Evolutionary conservation across 2,888 invertebrate species (phyloP).

Genomic region (Oligia latruncula): DNA sequence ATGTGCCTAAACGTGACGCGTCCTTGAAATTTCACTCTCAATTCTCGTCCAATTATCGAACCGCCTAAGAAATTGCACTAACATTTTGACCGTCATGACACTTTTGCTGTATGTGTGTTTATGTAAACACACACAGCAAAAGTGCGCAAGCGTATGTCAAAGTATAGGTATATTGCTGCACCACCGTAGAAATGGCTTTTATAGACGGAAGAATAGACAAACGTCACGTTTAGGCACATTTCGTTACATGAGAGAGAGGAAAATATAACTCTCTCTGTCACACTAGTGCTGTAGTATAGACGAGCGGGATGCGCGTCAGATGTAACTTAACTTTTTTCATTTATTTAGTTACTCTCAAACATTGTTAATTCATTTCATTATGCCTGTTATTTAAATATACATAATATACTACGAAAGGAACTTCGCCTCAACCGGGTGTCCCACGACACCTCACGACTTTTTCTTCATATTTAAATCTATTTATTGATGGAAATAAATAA

Average conservation of each 20-base stretch:
- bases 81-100: background rate
- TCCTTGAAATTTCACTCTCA: background rate
- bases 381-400: background rate
- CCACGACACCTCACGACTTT: background rate
- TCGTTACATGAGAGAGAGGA: too few relatives aligned
- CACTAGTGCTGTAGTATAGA: background rate
- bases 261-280: too few relatives aligned
- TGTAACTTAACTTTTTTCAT: background rate
- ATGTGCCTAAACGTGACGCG: background rate
- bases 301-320: background rate
- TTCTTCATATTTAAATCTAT: conserved; percentile 12
- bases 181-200: too few relatives aligned
- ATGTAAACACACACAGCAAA: too few relatives aligned
- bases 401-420: background rate
- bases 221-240: too few relatives aligned
- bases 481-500: conserved; percentile 42
- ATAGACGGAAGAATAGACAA: too few relatives aligned
- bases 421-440: background rate
- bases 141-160: background rate
- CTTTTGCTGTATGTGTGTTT: background rate
- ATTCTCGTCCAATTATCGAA: background rate
- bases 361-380: background rate
- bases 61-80: background rate
- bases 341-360: background rate
- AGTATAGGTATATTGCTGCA: background rate